Conservation (phyloP, 2,113 vertebrate genomes). For the Sitta europaea region DNA sequence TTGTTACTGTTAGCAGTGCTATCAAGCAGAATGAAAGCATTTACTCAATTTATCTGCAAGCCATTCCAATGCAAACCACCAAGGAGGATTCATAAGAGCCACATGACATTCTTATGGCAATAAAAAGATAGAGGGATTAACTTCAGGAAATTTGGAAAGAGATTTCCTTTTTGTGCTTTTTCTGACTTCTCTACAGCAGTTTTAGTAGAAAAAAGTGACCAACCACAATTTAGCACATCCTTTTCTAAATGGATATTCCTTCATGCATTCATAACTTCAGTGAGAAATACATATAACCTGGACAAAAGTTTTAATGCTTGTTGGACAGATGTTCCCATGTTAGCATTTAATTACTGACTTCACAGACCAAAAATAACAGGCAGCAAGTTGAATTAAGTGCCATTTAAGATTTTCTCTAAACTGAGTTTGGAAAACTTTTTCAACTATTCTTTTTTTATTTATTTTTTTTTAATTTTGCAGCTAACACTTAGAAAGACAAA, state of each 20-base stretch:
- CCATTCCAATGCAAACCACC: neutral
- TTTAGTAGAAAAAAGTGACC: neutral
- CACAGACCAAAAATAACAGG: neutral
- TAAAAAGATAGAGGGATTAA: neutral
- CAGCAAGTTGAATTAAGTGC: neutral
- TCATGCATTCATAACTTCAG: neutral
- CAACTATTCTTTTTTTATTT: neutral
- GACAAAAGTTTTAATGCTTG: neutral
- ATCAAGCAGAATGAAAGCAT: neutral
- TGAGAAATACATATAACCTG: neutral
- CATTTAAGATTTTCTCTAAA: neutral
- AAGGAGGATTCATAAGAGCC: neutral
- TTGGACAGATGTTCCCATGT: neutral
- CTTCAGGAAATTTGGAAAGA: neutral
- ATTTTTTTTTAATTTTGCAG: neutral
- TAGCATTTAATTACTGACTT: neutral
- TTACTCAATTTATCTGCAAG: neutral
- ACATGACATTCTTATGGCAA: neutral
- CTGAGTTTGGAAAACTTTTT: neutral
- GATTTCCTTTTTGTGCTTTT: neutral
- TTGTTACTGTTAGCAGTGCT: neutral
- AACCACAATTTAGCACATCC: rapidly evolving
- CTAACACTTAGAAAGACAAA: neutral
- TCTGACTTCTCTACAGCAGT: neutral
- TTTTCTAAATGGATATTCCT: neutral